Evolutionary conservation across 2,797 vertebrate species (phyloP).

Genomic region (Pteronotus mesoamericanus): DNA sequence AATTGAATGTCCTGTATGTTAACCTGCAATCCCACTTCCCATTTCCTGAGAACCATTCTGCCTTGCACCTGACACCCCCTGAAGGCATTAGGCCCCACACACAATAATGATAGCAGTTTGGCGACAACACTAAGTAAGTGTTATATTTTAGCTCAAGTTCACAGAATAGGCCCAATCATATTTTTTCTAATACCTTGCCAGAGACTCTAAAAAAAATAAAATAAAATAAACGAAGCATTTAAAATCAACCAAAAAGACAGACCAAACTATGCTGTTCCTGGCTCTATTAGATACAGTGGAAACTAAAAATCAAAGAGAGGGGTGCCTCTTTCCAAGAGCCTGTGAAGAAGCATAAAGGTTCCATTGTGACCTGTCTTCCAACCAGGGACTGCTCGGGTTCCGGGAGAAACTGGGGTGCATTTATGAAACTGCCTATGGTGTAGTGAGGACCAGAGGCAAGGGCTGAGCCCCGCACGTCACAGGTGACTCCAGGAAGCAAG

Average conservation of each 20-base stretch:
- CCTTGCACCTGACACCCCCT: background rate
- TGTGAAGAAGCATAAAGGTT: background rate
- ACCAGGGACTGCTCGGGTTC: background rate
- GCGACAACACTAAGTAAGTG: background rate
- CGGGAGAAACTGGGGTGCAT: fast-evolving
- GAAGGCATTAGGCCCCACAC: background rate
- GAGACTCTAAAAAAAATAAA: background rate
- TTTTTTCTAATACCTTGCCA: background rate
- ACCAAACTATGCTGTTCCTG: background rate
- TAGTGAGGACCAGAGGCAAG: background rate
- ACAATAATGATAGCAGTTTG: background rate
- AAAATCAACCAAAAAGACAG: background rate
- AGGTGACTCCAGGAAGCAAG: background rate
- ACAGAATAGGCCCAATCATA: background rate
- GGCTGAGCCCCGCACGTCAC: background rate
- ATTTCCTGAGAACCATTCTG: background rate
- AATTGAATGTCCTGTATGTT: background rate
- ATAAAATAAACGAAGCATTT: background rate
- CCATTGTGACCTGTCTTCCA: background rate
- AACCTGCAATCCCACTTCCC: background rate
- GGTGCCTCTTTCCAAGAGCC: background rate
- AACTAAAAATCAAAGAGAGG: background rate
- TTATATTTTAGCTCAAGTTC: background rate
- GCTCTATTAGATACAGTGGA: too few relatives aligned
- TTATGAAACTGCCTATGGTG: fast-evolving